phyloP scores from a whole-genome alignment of 2,888 invertebrate species.

The Andrena dorsata region DNA sequence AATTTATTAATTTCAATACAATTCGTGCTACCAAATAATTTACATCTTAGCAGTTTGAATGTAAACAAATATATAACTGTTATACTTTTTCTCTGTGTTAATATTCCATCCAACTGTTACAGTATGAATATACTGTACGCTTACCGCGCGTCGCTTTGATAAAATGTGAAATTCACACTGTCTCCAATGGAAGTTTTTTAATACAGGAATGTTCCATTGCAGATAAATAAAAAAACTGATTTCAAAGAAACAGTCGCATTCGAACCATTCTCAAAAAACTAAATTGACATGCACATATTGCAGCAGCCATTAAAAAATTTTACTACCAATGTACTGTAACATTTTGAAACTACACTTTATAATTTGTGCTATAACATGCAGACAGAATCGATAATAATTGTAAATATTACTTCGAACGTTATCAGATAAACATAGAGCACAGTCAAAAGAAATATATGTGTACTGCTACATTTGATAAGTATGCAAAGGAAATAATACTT shows the following conservation, averaged over 20 bases:
- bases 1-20: not conserved
- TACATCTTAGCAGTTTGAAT: not conserved
- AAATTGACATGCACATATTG: conserved; percentile 77
- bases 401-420: conserved; percentile 51
- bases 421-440: conserved; percentile 48
- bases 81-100: not conserved
- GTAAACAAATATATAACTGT: not conserved
- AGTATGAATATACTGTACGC: not conserved
- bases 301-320: conserved; percentile 73
- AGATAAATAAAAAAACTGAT: conserved; percentile 37
- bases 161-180: not conserved
- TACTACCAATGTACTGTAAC: conserved; percentile 68
- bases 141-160: conserved; percentile 1
- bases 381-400: conserved; percentile 68
- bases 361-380: conserved; percentile 78
- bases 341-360: conserved; percentile 70
- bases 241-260: conserved; percentile 63
- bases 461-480: conserved; percentile 52
- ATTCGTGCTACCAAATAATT: not conserved
- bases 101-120: not conserved
- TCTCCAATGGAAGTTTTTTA: not conserved
- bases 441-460: conserved; percentile 55
- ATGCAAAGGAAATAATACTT: conserved; percentile 38
- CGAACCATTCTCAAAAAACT: conserved; percentile 72
- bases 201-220: conserved; percentile 21